These are phyloP conservation scores for Gymnoscelis rufifasciata DNA, from an alignment of 2,888 invertebrate species.

Conservation along the genomic window DNA sequence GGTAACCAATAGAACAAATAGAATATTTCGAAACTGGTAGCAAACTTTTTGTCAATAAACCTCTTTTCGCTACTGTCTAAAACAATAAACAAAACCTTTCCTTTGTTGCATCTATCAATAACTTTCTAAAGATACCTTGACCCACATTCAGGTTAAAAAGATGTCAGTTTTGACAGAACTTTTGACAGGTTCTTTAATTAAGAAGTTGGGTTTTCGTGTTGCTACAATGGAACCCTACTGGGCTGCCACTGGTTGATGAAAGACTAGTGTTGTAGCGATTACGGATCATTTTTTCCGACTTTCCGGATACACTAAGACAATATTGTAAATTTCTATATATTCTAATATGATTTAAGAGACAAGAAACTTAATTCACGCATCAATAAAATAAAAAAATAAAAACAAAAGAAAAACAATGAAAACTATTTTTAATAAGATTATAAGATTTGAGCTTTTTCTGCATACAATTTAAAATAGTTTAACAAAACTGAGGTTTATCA, in stretches of 20 bases:
- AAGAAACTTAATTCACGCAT: too few relatives aligned
- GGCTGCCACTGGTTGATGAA: slow-evolving; percentile 27
- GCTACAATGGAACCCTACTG: slow-evolving; percentile 32
- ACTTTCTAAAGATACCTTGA: slow-evolving; percentile 25
- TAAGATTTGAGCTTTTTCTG: too few relatives aligned
- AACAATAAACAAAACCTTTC: neutral
- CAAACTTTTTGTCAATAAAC: neutral
- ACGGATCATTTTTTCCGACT: neutral
- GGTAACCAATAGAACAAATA: too few relatives aligned
- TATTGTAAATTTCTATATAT: too few relatives aligned
- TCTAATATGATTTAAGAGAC: too few relatives aligned
- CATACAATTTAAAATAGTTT: too few relatives aligned
- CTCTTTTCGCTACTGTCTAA: neutral
- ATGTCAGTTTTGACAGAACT: slow-evolving; percentile 13
- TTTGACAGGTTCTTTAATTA: slow-evolving; percentile 27
- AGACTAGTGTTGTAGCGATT: slow-evolving; percentile 9
- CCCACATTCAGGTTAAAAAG: slow-evolving; percentile 19
- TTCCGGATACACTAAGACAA: neutral
- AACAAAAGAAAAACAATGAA: too few relatives aligned
- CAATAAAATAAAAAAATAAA: too few relatives aligned
- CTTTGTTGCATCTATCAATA: slow-evolving; percentile 9
- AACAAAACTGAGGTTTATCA: too few relatives aligned
- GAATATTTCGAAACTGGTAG: too few relatives aligned
- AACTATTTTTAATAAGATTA: too few relatives aligned
- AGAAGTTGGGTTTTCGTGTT: slow-evolving; percentile 33